phyloP scores from a whole-genome alignment of 2,888 invertebrate genomes.

The Carpatolechia fugitivella region DNA sequence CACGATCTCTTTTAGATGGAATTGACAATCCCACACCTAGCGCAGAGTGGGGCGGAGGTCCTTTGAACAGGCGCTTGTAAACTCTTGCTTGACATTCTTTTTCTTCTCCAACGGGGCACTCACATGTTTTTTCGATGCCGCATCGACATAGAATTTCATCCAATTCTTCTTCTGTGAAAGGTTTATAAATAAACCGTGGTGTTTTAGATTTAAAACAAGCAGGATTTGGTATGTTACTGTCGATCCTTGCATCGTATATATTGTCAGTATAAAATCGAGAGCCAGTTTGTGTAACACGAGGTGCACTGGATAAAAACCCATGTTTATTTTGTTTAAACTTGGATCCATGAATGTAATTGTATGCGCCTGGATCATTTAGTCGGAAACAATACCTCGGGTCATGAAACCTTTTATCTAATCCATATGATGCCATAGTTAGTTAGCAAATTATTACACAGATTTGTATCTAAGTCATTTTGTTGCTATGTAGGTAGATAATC shows the following conservation, averaged over 20 bases:
- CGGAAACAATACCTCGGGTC: slow-evolving; percentile 35
- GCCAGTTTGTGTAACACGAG: slow-evolving; percentile 35
- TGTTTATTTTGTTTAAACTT: slow-evolving; percentile 32
- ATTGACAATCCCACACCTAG: slow-evolving; percentile 36
- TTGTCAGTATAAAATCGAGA: slow-evolving; percentile 51
- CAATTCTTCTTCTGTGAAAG: slow-evolving; percentile 48
- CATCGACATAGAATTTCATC: slow-evolving; percentile 56
- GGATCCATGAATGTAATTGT: slow-evolving; percentile 25
- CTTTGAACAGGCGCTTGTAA: slow-evolving; percentile 47
- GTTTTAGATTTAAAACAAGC: slow-evolving; percentile 48
- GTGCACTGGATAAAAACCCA: slow-evolving; percentile 51
- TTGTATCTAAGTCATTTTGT: too few species aligned
- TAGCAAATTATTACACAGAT: too few species aligned
- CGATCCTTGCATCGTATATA: slow-evolving; percentile 37
- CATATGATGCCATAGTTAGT: slow-evolving; percentile 41
- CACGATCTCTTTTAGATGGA: slow-evolving; percentile 41
- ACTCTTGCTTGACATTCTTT: slow-evolving; percentile 49
- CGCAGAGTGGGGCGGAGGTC: slow-evolving; percentile 35
- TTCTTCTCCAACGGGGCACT: slow-evolving; percentile 37
- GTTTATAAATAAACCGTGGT: slow-evolving; percentile 59
- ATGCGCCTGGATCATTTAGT: slow-evolving; percentile 59
- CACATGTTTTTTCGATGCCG: slow-evolving; percentile 45
- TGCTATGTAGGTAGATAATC: too few species aligned
- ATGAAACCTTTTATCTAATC: slow-evolving; percentile 44
- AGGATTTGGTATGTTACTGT: slow-evolving; percentile 47